Percentiles rank a stretch among this genome's conserved stretches.
Evolutionary conservation across 2,797 vertebrate genomes (phyloP).

Genomic region (Monodelphis domestica): DNA sequence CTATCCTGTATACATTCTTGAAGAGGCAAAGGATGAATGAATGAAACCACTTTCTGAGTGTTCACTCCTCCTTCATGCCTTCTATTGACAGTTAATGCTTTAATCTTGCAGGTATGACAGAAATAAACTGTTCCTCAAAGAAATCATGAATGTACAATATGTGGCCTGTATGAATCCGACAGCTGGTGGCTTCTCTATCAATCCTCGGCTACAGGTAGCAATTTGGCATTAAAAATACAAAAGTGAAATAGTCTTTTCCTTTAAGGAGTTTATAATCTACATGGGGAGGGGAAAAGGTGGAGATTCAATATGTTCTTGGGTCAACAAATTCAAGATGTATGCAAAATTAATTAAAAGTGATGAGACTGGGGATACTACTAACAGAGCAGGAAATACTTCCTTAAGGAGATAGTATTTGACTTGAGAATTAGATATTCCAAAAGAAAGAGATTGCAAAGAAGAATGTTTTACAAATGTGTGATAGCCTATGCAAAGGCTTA

Average conservation of each 20-base stretch:
- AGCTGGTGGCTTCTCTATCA: slow-evolving; percentile 96
- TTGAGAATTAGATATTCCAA: not conserved
- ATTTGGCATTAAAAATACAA: not conserved
- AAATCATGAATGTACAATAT: slow-evolving; percentile 94
- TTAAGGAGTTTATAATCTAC: not conserved
- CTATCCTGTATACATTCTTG: not conserved
- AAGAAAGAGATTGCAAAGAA: not conserved
- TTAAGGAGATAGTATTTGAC: not conserved
- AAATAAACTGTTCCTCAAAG: slow-evolving; percentile 93
- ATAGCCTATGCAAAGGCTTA: not conserved
- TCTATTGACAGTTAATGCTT: not conserved
- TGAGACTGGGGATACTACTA: not conserved
- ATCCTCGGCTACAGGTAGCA: slow-evolving; percentile 94
- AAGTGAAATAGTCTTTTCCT: not conserved
- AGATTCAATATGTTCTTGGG: not conserved
- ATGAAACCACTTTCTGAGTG: not conserved
- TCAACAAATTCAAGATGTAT: not conserved
- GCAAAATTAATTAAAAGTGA: not conserved
- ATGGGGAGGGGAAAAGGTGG: not conserved
- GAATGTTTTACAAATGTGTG: not conserved
- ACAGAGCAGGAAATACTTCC: not conserved
- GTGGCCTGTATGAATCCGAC: slow-evolving; percentile 98
- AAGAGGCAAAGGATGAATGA: not conserved
- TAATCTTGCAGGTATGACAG: slow-evolving; percentile 92
- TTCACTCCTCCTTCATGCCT: not conserved